phyloP scores from a whole-genome alignment of 1,140 invertebrate species.

The Heliconius nattereri region DNA sequence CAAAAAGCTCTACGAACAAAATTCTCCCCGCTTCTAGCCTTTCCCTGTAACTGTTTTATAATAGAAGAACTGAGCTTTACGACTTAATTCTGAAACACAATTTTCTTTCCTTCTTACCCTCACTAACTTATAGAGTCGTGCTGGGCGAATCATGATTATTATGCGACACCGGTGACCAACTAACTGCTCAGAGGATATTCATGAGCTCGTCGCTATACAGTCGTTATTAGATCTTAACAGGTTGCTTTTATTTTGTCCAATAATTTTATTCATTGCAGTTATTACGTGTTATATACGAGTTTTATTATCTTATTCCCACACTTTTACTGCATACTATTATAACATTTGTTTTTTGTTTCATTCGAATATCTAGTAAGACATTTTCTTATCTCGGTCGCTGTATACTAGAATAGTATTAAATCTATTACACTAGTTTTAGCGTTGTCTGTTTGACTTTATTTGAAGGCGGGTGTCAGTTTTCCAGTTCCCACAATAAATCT shows the following conservation, averaged over 20 bases:
- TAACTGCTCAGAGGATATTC: constrained; percentile 55
- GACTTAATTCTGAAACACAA: constrained; percentile 57
- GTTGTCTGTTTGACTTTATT: constrained; percentile 14
- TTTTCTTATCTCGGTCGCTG: neutral
- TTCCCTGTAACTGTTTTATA: constrained; percentile 26
- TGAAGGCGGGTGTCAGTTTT: constrained; percentile 53
- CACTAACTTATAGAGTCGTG: constrained; percentile 67
- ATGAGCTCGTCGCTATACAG: constrained; percentile 51
- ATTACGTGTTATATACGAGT: constrained; percentile 40
- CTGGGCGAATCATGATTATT: constrained; percentile 67
- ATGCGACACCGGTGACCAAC: constrained; percentile 54
- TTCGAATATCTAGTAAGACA: neutral
- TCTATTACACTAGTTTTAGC: neutral
- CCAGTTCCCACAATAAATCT: constrained; percentile 73
- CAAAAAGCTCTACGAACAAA: constrained; percentile 17
- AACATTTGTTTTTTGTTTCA: constrained; percentile 5
- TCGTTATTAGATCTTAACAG: constrained; percentile 50
- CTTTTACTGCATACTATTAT: constrained; percentile 35
- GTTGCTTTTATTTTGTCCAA: constrained; percentile 46
- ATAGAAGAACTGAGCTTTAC: constrained; percentile 42
- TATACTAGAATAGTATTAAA: neutral
- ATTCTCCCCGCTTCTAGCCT: constrained; percentile 23
- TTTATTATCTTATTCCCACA: constrained; percentile 37
- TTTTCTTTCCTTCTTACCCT: constrained; percentile 61
- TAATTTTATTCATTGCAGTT: constrained; percentile 47